Percentiles rank a stretch among this genome's conserved stretches.
phyloP scores from a whole-genome alignment of 2,113 vertebrate species.

The Promerops cafer region DNA sequence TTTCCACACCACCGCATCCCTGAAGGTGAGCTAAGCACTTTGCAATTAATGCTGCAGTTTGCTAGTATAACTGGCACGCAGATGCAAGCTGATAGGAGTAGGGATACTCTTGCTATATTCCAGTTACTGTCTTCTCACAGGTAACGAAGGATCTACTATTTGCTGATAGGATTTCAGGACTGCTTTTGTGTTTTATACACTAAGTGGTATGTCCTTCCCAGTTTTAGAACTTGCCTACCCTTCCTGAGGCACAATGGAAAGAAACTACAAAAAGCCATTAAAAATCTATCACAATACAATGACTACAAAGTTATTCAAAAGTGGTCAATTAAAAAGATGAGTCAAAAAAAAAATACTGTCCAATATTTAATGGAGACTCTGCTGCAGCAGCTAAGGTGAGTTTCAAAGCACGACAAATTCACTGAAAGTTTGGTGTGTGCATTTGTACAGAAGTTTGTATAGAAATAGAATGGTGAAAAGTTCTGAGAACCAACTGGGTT shows the following conservation, averaged over 20 bases:
- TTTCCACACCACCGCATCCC: neutral
- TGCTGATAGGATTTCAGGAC: neutral
- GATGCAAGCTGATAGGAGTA: neutral
- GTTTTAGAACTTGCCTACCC: neutral
- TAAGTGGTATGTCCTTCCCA: neutral
- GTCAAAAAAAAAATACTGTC: neutral
- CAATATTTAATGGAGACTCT: neutral
- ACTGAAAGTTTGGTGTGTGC: neutral
- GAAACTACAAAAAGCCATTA: neutral
- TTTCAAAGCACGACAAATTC: neutral
- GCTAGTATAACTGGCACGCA: neutral
- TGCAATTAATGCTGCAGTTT: neutral
- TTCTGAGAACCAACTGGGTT: neutral
- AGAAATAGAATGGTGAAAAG: neutral
- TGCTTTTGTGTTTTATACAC: neutral
- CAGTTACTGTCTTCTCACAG: neutral
- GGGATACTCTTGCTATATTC: neutral
- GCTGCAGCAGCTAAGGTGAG: neutral
- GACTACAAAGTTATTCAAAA: neutral
- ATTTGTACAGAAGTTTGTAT: neutral
- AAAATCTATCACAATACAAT: neutral
- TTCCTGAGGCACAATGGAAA: neutral
- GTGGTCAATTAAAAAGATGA: neutral
- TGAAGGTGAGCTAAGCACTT: neutral
- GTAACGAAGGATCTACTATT: neutral